phyloP scores from a whole-genome alignment of 2,888 invertebrate genomes.

The Dasypolia templi region DNA sequence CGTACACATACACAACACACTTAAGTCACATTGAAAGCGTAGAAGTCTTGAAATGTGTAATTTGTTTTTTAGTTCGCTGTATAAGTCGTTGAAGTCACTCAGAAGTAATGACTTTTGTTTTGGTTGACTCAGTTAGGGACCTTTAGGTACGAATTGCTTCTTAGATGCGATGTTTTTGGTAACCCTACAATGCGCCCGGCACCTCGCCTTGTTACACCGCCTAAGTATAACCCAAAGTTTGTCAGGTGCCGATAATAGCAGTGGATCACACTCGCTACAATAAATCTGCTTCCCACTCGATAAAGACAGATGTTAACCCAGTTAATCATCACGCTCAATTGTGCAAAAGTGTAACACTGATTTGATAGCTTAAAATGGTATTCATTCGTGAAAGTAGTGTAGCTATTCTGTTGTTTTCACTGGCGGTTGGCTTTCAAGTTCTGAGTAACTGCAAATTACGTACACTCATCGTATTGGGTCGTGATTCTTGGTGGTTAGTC shows the following conservation, averaged over 20 bases:
- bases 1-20: slow-evolving; percentile 26
- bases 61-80: slow-evolving; percentile 26
- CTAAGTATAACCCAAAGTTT: slow-evolving; percentile 58
- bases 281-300: slow-evolving; percentile 48
- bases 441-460: slow-evolving; percentile 57
- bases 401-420: slow-evolving; percentile 66
- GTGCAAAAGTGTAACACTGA: slow-evolving; percentile 33
- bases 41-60: slow-evolving; percentile 36
- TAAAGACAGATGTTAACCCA: slow-evolving; percentile 44
- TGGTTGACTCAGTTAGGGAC: slow-evolving; percentile 31
- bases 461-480: slow-evolving; percentile 45
- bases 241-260: slow-evolving; percentile 62
- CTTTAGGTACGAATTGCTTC: slow-evolving; percentile 11
- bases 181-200: slow-evolving; percentile 37
- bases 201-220: slow-evolving; percentile 29
- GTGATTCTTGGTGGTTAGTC: slow-evolving; percentile 51
- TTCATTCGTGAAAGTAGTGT: slow-evolving; percentile 64
- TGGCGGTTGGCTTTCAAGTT: slow-evolving; percentile 65
- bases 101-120: slow-evolving; percentile 13
- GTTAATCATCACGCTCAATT: slow-evolving; percentile 17
- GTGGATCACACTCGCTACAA: slow-evolving; percentile 45
- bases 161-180: slow-evolving; percentile 19
- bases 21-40: slow-evolving; percentile 37
- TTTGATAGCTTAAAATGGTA: slow-evolving; percentile 34
- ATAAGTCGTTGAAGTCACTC: slow-evolving; percentile 26